Conservation (phyloP, 2,888 invertebrate genomes). For the Chymomyza procnemis region DNA sequence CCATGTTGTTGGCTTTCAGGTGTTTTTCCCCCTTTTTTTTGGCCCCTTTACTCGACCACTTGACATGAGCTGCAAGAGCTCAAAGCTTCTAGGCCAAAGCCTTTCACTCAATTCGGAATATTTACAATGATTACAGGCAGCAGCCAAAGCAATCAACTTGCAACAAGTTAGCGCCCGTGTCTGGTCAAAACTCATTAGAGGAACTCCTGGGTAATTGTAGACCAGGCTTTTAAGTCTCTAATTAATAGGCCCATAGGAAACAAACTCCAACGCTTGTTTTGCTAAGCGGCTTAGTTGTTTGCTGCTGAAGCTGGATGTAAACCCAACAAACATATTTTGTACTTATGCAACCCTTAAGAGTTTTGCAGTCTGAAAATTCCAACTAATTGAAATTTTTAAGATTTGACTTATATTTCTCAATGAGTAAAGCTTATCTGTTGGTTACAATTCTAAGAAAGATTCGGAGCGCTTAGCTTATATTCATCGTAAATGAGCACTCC, state of each 20-base stretch:
- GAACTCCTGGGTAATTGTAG: slow-evolving; percentile 1
- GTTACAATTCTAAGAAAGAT: no score
- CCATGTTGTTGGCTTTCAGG: slow-evolving; percentile 15
- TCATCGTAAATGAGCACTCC: no score
- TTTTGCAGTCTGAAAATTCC: no score
- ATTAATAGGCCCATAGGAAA: neutral
- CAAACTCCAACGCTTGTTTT: neutral
- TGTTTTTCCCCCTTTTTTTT: slow-evolving; percentile 10
- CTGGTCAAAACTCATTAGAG: neutral
- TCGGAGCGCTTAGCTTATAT: no score
- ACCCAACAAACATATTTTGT: neutral
- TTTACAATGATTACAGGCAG: neutral
- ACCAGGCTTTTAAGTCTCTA: neutral
- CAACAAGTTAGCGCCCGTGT: slow-evolving; percentile 46
- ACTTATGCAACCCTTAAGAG: neutral
- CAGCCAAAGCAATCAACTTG: slow-evolving; percentile 17
- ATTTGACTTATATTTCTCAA: no score
- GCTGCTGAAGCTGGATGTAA: slow-evolving; percentile 51
- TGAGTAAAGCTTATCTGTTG: no score
- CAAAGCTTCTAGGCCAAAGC: slow-evolving; percentile 41
- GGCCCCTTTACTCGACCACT: slow-evolving; percentile 4
- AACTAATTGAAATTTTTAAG: no score
- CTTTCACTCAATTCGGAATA: slow-evolving; percentile 49
- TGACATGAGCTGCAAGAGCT: slow-evolving; percentile 30
- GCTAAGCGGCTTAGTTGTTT: neutral